phyloP scores from a whole-genome alignment of 2,888 invertebrate species.

The Coleophora deauratella region DNA sequence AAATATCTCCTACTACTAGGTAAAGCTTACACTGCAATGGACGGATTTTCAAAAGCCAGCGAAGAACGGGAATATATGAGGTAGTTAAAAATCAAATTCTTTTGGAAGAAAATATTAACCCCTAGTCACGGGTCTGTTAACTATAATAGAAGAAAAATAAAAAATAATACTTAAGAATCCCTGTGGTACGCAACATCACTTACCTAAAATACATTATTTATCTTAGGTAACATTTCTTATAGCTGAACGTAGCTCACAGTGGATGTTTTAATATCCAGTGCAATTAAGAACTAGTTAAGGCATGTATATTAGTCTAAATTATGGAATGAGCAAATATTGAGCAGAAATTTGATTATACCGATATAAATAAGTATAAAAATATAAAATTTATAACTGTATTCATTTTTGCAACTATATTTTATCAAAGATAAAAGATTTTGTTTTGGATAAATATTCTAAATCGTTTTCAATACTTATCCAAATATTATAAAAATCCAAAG shows the following conservation, averaged over 20 bases:
- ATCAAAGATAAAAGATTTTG: too few species aligned
- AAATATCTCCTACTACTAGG: slow-evolving; percentile 29
- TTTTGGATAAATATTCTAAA: too few species aligned
- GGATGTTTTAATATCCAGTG: slow-evolving; percentile 14
- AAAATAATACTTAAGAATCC: slow-evolving; percentile 1
- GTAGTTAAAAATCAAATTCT: slow-evolving; percentile 36
- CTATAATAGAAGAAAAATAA: background rate
- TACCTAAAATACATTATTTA: slow-evolving; percentile 15
- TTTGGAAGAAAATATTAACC: slow-evolving; percentile 7
- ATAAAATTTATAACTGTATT: too few species aligned
- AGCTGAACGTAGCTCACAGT: slow-evolving; percentile 29
- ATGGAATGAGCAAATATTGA: background rate
- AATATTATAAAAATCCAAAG: too few species aligned
- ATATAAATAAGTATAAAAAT: too few species aligned
- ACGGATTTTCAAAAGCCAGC: slow-evolving; percentile 25
- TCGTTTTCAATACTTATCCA: too few species aligned
- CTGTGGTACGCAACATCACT: background rate
- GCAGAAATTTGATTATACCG: too few species aligned
- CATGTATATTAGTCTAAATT: slow-evolving; percentile 8
- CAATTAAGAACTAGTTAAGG: too few species aligned
- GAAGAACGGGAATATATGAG: slow-evolving; percentile 33
- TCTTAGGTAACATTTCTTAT: slow-evolving; percentile 11
- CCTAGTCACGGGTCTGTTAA: background rate
- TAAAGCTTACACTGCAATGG: slow-evolving; percentile 53
- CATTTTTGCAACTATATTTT: too few species aligned